Base-by-base conservation (phyloP, 2,797 vertebrate species). In the Rousettus madagascariensis region DNA sequence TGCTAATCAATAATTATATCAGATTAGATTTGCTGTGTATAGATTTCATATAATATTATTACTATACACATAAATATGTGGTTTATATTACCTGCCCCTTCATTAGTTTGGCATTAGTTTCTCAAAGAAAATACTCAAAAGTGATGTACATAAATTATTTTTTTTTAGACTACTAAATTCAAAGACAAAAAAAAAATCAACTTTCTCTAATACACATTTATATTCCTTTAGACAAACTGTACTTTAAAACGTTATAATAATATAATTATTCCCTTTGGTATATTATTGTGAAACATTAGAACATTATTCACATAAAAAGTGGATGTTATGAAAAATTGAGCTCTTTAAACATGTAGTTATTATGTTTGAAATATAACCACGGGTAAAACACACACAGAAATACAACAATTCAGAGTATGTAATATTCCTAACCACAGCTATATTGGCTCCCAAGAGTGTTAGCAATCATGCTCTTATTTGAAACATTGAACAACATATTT, bases 401-500 rank as follows among this genome's bases (percentile, higher is more conserved):
- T 36, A 36, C 12, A 72, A 6, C 1, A 82, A 28, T 83, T 65
- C 9, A 53, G 53, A 26, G 2, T 15, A 61, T 22, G 8, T 16
- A 26, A 59, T 5, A 43, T 53, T 53, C 26, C 65, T 41, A 43
- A 77, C 17, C 55, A 90, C 71, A 82, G 13, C 85, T 49, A 33
- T 6, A 15, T 2, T 33, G 28, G 2, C 28, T 63, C 49, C 20
- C 33, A 65, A n/a, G 6, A 41, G 43, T 4, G 0, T 17, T 33
- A 36, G 8, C 28, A 79, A 51, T 15, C 28, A 65, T 59, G 3
- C 43, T 78, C 26, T 72, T 59, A 80, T 51, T 86, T 92, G 80
- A 95, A 96, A 94, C 65, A 77, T 28, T 10, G 16, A 51, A 43
- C 30, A 96, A 85, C 53, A 3, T 28, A 69, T 63, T 92, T 7